A percentile compares a stretch with the other conserved stretches of the same genome.
Evolutionary conservation across 2,797 vertebrate species (phyloP).

Genomic region (Gastrophryne carolinensis): DNA sequence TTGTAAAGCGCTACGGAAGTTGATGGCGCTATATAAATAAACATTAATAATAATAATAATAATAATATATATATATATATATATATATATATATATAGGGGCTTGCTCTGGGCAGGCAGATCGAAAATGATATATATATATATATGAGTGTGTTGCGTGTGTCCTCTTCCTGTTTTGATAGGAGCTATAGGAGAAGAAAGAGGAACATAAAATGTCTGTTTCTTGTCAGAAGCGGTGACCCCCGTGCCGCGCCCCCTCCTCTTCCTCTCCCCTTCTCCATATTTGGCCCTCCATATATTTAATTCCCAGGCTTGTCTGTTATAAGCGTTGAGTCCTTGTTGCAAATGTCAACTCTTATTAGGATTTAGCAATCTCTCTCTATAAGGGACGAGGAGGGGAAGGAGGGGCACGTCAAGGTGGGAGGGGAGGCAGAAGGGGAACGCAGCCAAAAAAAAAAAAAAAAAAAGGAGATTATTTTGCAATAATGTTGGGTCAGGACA

Average conservation of each 20-base stretch:
- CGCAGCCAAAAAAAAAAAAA: conserved; percentile 46
- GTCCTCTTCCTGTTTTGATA: background rate
- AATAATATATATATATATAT: background rate
- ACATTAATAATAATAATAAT: too few relatives aligned
- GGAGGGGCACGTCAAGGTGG: conserved; percentile 55
- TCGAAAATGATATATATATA: too few relatives aligned
- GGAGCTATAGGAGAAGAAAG: background rate
- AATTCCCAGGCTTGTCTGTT: conserved; percentile 47
- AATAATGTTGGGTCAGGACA: conserved; percentile 70
- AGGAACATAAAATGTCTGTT: conserved; percentile 55
- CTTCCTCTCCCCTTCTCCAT: background rate
- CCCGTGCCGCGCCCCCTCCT: background rate
- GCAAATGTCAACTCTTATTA: conserved; percentile 62
- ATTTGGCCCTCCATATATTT: conserved; percentile 55
- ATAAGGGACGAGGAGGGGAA: conserved; percentile 53
- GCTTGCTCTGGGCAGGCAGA: too few relatives aligned
- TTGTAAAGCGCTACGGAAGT: too few relatives aligned
- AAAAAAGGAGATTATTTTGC: conserved; percentile 66
- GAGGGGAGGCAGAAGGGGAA: conserved; percentile 54
- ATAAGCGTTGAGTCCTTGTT: conserved; percentile 19
- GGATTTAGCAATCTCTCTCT: conserved; percentile 57
- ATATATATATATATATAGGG: background rate
- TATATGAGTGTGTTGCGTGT: background rate
- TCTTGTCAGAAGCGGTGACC: conserved; percentile 64
- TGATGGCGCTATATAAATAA: too few relatives aligned